Percentiles rank a stretch among this genome's conserved stretches.
phyloP scores from a whole-genome alignment of 2,888 invertebrate species.

The Nebria salina region DNA sequence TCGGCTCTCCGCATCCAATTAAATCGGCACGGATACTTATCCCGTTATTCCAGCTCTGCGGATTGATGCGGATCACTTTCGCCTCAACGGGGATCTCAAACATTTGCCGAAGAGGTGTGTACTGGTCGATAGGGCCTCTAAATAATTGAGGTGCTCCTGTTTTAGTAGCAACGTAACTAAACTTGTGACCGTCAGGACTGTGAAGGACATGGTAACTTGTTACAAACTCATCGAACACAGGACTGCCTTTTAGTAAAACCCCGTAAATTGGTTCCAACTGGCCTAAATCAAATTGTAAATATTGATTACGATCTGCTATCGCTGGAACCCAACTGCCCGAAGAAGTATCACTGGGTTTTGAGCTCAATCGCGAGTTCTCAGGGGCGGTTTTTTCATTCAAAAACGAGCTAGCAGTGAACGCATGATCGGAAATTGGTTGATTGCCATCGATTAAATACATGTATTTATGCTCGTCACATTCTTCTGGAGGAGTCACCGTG shows the following conservation, averaged over 20 bases:
- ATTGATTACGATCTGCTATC: slow-evolving; percentile 70
- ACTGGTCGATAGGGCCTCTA: slow-evolving; percentile 75
- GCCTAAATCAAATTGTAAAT: slow-evolving; percentile 71
- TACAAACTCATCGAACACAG: slow-evolving; percentile 75
- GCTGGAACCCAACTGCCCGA: slow-evolving; percentile 78
- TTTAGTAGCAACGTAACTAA: slow-evolving; percentile 66
- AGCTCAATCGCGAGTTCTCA: slow-evolving; percentile 65
- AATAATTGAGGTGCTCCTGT: slow-evolving; percentile 66
- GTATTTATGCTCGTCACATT: slow-evolving; percentile 62
- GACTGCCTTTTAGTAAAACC: slow-evolving; percentile 76
- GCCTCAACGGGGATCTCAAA: slow-evolving; percentile 81
- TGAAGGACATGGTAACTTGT: slow-evolving; percentile 80
- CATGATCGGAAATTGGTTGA: slow-evolving; percentile 64
- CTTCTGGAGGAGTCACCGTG: slow-evolving; percentile 62
- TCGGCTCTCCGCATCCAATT: slow-evolving; percentile 72
- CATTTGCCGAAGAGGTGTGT: slow-evolving; percentile 69
- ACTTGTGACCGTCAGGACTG: slow-evolving; percentile 72
- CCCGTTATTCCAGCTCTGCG: slow-evolving; percentile 77
- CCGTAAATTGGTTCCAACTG: slow-evolving; percentile 77
- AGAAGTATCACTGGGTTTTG: slow-evolving; percentile 55
- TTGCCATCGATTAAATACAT: slow-evolving; percentile 49
- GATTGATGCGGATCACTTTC: slow-evolving; percentile 74
- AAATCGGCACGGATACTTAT: slow-evolving; percentile 75
- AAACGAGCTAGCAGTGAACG: slow-evolving; percentile 70
- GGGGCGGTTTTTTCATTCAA: slow-evolving; percentile 65